Base-by-base conservation (phyloP, 2,113 vertebrate species). In the Callionymus lyra region DNA sequence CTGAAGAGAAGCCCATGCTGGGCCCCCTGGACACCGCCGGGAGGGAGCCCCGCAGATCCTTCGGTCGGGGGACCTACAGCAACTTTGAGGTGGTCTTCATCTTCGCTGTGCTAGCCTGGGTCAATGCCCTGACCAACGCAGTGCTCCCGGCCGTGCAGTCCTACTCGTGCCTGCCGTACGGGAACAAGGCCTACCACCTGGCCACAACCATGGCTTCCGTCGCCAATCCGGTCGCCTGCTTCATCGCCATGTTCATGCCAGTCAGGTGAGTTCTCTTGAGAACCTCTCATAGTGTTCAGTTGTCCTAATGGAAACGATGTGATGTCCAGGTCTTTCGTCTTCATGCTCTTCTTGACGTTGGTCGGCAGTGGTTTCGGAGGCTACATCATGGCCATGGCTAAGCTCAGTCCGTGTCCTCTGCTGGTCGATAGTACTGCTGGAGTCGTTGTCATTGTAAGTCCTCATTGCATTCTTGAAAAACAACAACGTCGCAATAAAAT, bases 91-190 rank as follows among this genome's bases (percentile, higher is more conserved):
- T 79, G 69, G 19, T 68, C 34, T 86, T 81, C 44, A 79, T 90
- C 58, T 91, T 89, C 58, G 41, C 81, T 2, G 61, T 86, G 12
- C 65, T 91, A 42, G 86, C 80, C 8, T 91, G 89, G 88, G 87
- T 84, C 36, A 91, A 89, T 14, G 84, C 82, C 13, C 69, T 91
- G 68, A 91, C 87, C 59, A 90, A 91, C 4, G 86, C 81, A 1
- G 84, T 88, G 34, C 79, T 91, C 34, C 89, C 89, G 1, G 82
- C 89, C 0, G 81, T 91, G 9, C 89, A 91, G 77, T 75, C 89
- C 12, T 91, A 87, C 70, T 89, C 89, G 12, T 89, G 88, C 53
- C 79, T 91, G 57, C 89, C 89, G 6, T 90, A 91, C 1, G 89
- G 89, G 10, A 84, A 82, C 63, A 50, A 74, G 44, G 74, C 86